These are phyloP conservation scores for Notothenia rossii DNA, from an alignment of 2,113 vertebrate genomes.

Conservation along the genomic window DNA sequence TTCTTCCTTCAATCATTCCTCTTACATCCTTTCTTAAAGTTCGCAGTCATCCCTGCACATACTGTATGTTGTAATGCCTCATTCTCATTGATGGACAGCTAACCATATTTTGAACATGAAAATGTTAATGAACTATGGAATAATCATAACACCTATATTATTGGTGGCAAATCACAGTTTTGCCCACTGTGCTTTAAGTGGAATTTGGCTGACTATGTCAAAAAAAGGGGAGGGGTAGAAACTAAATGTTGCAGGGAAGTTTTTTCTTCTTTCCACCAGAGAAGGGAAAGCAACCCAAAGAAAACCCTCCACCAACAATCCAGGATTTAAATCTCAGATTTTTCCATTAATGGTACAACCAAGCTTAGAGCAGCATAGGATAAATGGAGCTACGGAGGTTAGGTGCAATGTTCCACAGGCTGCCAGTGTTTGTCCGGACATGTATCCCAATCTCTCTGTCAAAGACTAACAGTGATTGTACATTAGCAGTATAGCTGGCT, in stretches of 20 bases:
- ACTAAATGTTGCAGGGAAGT: conserved; percentile 62
- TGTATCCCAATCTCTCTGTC: conserved; percentile 42
- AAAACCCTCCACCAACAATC: conserved; percentile 74
- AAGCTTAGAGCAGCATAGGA: conserved; percentile 65
- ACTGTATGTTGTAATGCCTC: conserved; percentile 10
- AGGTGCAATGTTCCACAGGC: conserved; percentile 76
- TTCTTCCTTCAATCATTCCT: conserved; percentile 54
- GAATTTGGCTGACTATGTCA: conserved; percentile 72
- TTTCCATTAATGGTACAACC: conserved; percentile 73
- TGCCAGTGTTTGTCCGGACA: conserved; percentile 70
- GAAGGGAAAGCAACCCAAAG: conserved; percentile 75
- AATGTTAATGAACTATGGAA: conserved; percentile 53
- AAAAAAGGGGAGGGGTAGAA: conserved; percentile 56
- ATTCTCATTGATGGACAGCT: conserved; percentile 9
- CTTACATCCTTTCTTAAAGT: conserved; percentile 32
- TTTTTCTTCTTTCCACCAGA: conserved; percentile 76
- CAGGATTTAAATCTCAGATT: conserved; percentile 75
- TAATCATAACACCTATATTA: conserved; percentile 52
- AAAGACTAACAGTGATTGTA: conserved; percentile 23
- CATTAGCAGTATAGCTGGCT: conserved; percentile 34
- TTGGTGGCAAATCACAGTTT: conserved; percentile 60
- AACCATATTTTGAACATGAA: conserved; percentile 28
- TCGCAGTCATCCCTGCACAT: conserved; percentile 12
- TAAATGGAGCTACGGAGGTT: conserved; percentile 63
- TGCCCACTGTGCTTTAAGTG: conserved; percentile 66